A percentile compares a stretch with the other conserved stretches of the same genome.
Conservation (phyloP, 2,113 vertebrate genomes). For the Plecotus auritus region DNA sequence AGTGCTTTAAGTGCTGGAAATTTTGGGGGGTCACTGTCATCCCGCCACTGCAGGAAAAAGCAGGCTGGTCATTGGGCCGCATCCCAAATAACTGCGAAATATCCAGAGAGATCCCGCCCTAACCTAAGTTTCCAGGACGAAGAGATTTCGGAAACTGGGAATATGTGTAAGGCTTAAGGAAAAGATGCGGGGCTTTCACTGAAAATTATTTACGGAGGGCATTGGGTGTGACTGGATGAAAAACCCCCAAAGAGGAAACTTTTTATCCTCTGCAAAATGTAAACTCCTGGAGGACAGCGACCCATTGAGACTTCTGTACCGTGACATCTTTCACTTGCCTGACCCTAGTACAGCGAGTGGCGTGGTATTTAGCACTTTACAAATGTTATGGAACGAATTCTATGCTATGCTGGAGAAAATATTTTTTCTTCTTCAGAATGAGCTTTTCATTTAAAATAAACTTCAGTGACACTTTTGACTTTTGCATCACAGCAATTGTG, state of each 20-base stretch:
- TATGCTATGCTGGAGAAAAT: not conserved
- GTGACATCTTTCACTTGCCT: not conserved
- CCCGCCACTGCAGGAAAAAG: not conserved
- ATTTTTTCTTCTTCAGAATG: not conserved
- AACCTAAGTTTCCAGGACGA: not conserved
- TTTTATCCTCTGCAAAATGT: not conserved
- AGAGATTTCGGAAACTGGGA: not conserved
- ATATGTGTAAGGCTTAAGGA: not conserved
- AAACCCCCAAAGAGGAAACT: not conserved
- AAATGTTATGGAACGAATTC: not conserved
- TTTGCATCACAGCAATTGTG: not conserved
- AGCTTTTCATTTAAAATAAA: not conserved
- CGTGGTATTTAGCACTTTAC: not conserved
- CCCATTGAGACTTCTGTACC: not conserved
- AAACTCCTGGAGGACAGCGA: not conserved
- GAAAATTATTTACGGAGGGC: not conserved
- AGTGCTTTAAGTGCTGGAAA: conserved; percentile 9
- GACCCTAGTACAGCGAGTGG: not conserved
- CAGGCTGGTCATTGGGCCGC: not conserved
- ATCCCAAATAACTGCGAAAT: not conserved
- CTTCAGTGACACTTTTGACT: not conserved
- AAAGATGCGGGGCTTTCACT: not conserved
- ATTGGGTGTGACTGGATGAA: not conserved
- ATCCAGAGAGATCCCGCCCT: not conserved
- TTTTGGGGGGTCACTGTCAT: not conserved